A percentile compares a stretch with the other conserved stretches of the same genome.
These are phyloP conservation scores for Lacerta bilineata DNA, from an alignment of 2,797 vertebrate species.

Conservation along the genomic window DNA sequence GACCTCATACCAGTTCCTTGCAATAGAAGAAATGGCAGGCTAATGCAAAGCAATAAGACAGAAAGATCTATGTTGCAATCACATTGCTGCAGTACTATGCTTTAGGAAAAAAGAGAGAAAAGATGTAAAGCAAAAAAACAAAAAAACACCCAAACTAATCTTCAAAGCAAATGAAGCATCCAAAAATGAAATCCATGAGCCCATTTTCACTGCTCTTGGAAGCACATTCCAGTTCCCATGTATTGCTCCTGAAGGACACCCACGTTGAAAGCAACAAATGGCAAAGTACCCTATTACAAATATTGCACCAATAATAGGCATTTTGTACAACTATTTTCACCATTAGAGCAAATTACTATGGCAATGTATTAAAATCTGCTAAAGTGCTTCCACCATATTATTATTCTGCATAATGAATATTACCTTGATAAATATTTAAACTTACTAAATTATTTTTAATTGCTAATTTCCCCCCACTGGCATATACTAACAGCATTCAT, in stretches of 20 bases:
- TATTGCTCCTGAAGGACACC: conserved; percentile 62
- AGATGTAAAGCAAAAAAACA: not conserved
- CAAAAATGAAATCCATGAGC: not conserved
- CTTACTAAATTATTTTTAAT: conserved; percentile 37
- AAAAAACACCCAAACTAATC: not conserved
- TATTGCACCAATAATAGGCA: conserved; percentile 64
- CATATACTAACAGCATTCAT: conserved; percentile 28
- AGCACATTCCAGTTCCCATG: conserved; percentile 49
- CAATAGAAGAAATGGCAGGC: conserved; percentile 20
- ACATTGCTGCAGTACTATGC: not conserved
- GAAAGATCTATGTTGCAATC: not conserved
- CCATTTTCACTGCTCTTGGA: conserved; percentile 41
- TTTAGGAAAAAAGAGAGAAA: not conserved
- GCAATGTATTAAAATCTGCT: conserved; percentile 55
- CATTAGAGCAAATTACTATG: conserved; percentile 59
- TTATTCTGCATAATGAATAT: conserved; percentile 48
- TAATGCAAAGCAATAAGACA: too few relatives aligned
- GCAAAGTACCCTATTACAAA: conserved; percentile 67
- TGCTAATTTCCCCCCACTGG: conserved; percentile 12
- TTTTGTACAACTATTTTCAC: conserved; percentile 65
- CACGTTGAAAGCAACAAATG: conserved; percentile 62
- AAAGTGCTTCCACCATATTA: conserved; percentile 54
- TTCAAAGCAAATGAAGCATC: conserved; percentile 1
- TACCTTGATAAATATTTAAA: conserved; percentile 57
- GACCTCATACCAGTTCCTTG: not conserved